A percentile compares a stretch with the other conserved stretches of the same genome.
These are phyloP conservation scores for Drosophila bunnanda DNA, from an alignment of 2,888 invertebrate species.

Conservation along the genomic window DNA sequence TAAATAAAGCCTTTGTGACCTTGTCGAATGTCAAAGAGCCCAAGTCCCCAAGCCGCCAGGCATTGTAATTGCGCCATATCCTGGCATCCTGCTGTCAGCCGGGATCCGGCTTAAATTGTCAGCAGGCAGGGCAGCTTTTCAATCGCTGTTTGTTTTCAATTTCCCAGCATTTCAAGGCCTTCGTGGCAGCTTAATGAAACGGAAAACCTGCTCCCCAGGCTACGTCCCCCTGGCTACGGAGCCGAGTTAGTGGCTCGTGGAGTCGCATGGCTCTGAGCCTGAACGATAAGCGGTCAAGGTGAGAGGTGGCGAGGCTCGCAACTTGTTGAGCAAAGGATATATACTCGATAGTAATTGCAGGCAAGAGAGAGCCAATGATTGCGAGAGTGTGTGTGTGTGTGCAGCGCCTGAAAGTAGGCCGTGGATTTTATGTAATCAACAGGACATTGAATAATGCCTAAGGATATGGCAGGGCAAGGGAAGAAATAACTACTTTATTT, in stretches of 20 bases:
- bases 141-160: conserved; percentile 60
- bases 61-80: conserved; percentile 31
- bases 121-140: conserved; percentile 46
- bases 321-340: conserved; percentile 25
- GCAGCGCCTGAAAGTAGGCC: conserved; percentile 7
- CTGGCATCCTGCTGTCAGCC: conserved; percentile 52
- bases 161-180: conserved; percentile 58
- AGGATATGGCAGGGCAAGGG: background rate
- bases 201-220: conserved; percentile 38
- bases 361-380: background rate
- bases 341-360: conserved; percentile 9
- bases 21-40: conserved; percentile 67
- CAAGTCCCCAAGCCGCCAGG: background rate
- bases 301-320: conserved; percentile 25
- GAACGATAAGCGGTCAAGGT: conserved; percentile 46
- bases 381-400: background rate
- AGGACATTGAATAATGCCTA: background rate
- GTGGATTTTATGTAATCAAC: conserved; percentile 7
- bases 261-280: conserved; percentile 12
- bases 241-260: conserved; percentile 18
- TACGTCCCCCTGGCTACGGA: background rate
- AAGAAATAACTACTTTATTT: no score
- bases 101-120: conserved; percentile 67
- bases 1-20: conserved; percentile 54
- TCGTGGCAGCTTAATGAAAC: conserved; percentile 50